Base-by-base conservation (phyloP, 1,140 invertebrate genomes). In the Drosophila arawakana region DNA sequence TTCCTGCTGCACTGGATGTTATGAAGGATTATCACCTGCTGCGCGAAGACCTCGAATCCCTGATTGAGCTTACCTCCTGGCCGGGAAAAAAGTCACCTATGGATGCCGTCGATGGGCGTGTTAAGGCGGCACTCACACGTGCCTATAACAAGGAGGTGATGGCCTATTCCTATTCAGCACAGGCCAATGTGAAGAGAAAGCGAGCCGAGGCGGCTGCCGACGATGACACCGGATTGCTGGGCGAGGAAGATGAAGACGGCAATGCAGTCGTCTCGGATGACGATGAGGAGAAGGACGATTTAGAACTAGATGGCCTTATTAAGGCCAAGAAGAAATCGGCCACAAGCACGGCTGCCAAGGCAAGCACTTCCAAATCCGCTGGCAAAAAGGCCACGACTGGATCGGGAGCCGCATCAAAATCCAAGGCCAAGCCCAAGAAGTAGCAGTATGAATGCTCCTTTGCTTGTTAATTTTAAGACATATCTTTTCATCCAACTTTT, bases 71-170 rank as follows among this genome's bases (percentile, higher is more conserved):
- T 11, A 95, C 96, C 1, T 81, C 94, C n/a, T 99, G 98, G 97
- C 95, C 97, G 0, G 95, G 95, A 65, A 94, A 95, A 73, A 94
- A 94, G 73, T 96, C 98, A 92, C 95, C 95, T 0, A 95, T 97
- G 93, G 94, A 95, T 68, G 92, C 94, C 60, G 93, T 99, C 35
- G 96, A 97, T 76, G 94, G 96, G 7, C 98, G 97, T 93, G 96
- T 97, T 0, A 99, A 99, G 94, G 95, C 97, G 13, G 97, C 98
- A 0, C 96, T 99, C 91, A 99, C 98, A 0, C 95, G 97, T 47
- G 93, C 95, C 0, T 98, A 98, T 91, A 99, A 99, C 91, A 99
- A 99, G 92, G 95, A 95, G 71, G 93, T 94, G 0, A 93, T 94
- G 30, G 92, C 95, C 50, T 94, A 96, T 59, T 96, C 96, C 2